Base-by-base conservation (phyloP, 2,113 vertebrate genomes). In the Chelonoidis abingdonii region DNA sequence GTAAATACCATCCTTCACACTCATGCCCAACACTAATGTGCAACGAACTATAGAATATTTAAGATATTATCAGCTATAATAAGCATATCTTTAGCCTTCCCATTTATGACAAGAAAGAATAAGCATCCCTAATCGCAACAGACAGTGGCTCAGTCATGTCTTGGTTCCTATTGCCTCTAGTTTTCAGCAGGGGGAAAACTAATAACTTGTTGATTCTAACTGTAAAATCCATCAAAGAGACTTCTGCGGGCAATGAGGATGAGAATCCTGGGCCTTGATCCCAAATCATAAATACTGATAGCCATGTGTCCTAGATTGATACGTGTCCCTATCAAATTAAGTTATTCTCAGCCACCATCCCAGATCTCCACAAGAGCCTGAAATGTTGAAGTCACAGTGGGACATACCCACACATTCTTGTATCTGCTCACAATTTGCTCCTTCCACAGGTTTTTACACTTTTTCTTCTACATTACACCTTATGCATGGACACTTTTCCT, bases 101-200 rank as follows among this genome's bases (percentile, higher is more conserved):
- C 69, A 84, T n/a, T 91, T 80, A n/a, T 1, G 2, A 84, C 12
- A 75, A 80, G 86, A 80, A 38, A 22, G 59, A 86, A 89, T 49
- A 24, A 59, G n/a, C 22, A 80, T 52, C 35, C 72, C 19, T n/a
- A 86, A 19, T 47, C 53, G 7, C 9, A 83, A n/a, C 3, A 59
- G 3, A 5, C 38, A 17, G 57, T 53, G 52, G 50, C n/a, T 75
- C 69, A 93, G 44, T 52, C 4, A 3, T 2, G 1, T 27, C 6
- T 19, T 11, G 35, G 47, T 5, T 79, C 72, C 24, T 38, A 62
- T 57, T 50, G 16, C 38, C 53, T 5, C 27, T 59, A 56, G 13
- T 9, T 91, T 62, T 10, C 31, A 83, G 56, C 0, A 8, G 22
- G 0, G 1, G 53, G 62, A 80, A 31, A n/a, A 1, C 4, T 54